A percentile compares a stretch with the other conserved stretches of the same genome.
phyloP scores from a whole-genome alignment of 2,113 vertebrate genomes.

The Dunckerocampus dactyliophorus region DNA sequence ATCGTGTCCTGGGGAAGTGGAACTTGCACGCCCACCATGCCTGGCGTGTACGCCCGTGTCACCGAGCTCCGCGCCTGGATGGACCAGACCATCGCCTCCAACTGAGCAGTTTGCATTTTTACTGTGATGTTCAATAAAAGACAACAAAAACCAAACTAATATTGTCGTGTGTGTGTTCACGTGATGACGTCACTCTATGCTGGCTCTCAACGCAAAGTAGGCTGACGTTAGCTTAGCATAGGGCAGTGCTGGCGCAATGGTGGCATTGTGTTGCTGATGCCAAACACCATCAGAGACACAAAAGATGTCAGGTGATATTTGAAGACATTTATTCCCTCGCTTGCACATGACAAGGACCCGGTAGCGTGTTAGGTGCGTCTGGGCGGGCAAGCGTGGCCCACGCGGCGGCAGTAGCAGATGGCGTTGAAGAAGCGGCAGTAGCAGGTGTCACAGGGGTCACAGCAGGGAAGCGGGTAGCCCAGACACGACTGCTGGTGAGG shows the following conservation, averaged over 20 bases:
- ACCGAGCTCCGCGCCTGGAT: slow-evolving; percentile 70
- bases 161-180: not conserved
- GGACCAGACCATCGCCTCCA: slow-evolving; percentile 68
- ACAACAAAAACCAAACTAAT: not conserved
- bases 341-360: too few species aligned
- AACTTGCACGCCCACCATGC: slow-evolving; percentile 60
- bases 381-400: slow-evolving; percentile 69
- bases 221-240: too few species aligned
- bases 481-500: slow-evolving; percentile 89
- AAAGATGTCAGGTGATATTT: not conserved
- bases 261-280: too few species aligned
- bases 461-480: slow-evolving; percentile 88
- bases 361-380: slow-evolving; percentile 47
- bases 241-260: too few species aligned
- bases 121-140: not conserved
- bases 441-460: slow-evolving; percentile 90
- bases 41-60: slow-evolving; percentile 72
- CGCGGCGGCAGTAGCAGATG: slow-evolving; percentile 89
- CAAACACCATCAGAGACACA: not conserved
- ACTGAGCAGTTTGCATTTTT: slow-evolving; percentile 38
- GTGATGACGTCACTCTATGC: not conserved
- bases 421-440: slow-evolving; percentile 97
- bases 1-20: slow-evolving; percentile 76
- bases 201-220: too few species aligned
- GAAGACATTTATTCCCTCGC: not conserved